Percentiles rank a stretch among this genome's conserved stretches.
phyloP scores from a whole-genome alignment of 2,888 invertebrate species.

The Hypolimnas misippus region DNA sequence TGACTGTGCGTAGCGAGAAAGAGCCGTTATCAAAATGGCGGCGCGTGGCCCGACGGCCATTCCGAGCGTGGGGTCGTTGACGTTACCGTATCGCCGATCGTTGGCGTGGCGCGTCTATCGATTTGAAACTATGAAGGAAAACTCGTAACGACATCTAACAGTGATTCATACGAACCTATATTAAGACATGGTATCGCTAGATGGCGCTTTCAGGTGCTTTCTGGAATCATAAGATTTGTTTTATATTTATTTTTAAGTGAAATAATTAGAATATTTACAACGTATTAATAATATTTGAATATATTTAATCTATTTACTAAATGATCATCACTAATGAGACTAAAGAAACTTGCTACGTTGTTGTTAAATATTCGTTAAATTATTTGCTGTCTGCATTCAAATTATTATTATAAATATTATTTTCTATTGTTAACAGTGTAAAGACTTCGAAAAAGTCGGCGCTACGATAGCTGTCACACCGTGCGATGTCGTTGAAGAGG shows the following conservation, averaged over 20 bases:
- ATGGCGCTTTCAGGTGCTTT: conserved; percentile 50
- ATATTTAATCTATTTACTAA: background rate
- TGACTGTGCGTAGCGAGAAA: conserved; percentile 43
- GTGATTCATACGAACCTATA: conserved; percentile 15
- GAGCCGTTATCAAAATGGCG: conserved; percentile 79
- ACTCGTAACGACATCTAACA: conserved; percentile 65
- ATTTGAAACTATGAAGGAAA: conserved; percentile 49
- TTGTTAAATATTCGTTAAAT: too few relatives aligned
- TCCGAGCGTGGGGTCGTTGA: conserved; percentile 72
- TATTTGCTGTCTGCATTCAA: background rate
- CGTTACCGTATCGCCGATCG: conserved; percentile 53
- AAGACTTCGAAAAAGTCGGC: conserved; percentile 93
- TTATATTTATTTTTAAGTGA: background rate
- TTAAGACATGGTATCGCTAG: conserved; percentile 44
- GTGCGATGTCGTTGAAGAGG: conserved; percentile 94
- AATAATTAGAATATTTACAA: too few relatives aligned
- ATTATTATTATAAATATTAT: background rate
- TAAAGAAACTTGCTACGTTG: background rate
- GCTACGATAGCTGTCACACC: conserved; percentile 95
- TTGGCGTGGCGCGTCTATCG: conserved; percentile 60
- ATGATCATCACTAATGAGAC: too few relatives aligned
- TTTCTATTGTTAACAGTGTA: conserved; percentile 83
- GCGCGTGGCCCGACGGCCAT: conserved; percentile 59
- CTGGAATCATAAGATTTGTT: background rate
- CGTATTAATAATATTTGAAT: background rate